Evolutionary conservation across 2,888 invertebrate genomes (phyloP), one percentile per base, ranked within the genome.

Genomic region (Phyto melanocephala): DNA sequence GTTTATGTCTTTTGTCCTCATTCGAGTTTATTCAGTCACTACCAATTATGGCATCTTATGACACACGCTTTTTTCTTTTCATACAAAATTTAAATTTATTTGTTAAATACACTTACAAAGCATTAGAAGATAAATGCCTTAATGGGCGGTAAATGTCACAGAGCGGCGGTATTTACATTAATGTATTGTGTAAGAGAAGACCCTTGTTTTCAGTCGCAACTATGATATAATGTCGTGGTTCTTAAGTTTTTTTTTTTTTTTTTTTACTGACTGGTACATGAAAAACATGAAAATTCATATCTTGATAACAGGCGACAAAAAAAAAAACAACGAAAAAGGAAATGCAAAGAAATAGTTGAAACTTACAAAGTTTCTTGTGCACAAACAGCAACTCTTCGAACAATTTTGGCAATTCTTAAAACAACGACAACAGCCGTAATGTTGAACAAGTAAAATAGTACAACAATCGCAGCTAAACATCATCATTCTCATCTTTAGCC

Each of bases 211-310:
- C 22, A 33, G 10, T 50, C 74, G 37, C 56, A 71, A 71, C 58
- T 79, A 67, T 82, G 82, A 75, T 71, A 82, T 75, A 79, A 82
- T 75, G 52, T 82, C 63, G 78, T 82, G 68, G 75, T 70, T n/a
- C n/a, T n/a, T n/a, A n/a, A n/a, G n/a, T n/a, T n/a, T n/a, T n/a
- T n/a, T n/a, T n/a, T n/a, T n/a, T n/a, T n/a, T 52, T 40, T 22
- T 42, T 72, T 56, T 10, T 67, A 78, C 58, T 82, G 82, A 79
- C 75, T 75, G 65, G 20, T 60, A 82, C 82, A 82, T 79, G 82
- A 82, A 82, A 82, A 82, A 78, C 82, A 82, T 82, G 82, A 79
- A 78, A 81, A 79, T 75, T 79, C 79, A 82, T 82, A 82, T 82
- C 82, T 82, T 75, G 82, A 82, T 82, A 82, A 71, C 78, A 67